Percentiles rank a stretch among this genome's conserved stretches.
Evolutionary conservation across 2,113 vertebrate species (phyloP).

Genomic region (Pholis gunnellus): DNA sequence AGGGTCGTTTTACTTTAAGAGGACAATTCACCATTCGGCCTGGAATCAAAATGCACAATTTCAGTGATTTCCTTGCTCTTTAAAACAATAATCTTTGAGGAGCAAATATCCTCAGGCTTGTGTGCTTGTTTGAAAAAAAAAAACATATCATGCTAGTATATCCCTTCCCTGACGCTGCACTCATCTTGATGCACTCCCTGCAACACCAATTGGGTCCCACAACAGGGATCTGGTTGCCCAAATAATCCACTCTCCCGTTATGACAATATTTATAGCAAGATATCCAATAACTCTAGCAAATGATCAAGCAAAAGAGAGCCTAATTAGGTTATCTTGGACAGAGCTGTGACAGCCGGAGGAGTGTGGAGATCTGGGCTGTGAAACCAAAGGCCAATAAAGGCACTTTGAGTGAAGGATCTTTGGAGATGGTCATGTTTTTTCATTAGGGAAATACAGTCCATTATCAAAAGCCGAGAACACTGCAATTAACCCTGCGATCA

Average conservation of each 20-base stretch:
- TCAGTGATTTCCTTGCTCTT: not conserved
- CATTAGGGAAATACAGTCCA: constrained; percentile 63
- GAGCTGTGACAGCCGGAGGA: constrained; percentile 25
- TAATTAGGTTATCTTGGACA: constrained; percentile 61
- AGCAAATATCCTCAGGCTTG: constrained; percentile 22
- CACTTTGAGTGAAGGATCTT: constrained; percentile 28
- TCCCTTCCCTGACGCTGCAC: not conserved
- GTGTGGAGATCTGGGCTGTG: constrained; percentile 28
- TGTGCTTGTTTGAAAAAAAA: not conserved
- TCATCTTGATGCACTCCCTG: constrained; percentile 13
- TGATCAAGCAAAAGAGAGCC: constrained; percentile 47
- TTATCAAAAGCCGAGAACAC: constrained; percentile 62
- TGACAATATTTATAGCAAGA: constrained; percentile 54
- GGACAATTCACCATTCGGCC: not conserved
- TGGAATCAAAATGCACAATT: not conserved
- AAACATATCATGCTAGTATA: not conserved
- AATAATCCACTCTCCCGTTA: constrained; percentile 10
- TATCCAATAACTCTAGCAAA: constrained; percentile 59
- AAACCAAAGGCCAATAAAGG: constrained; percentile 47
- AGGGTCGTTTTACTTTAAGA: not conserved
- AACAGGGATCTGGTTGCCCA: constrained; percentile 11
- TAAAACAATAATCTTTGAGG: not conserved
- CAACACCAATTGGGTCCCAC: not conserved
- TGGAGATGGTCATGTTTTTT: constrained; percentile 63
- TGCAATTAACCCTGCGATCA: constrained; percentile 73